phyloP scores from a whole-genome alignment of 2,113 vertebrate genomes.

The Rattus norvegicus region DNA sequence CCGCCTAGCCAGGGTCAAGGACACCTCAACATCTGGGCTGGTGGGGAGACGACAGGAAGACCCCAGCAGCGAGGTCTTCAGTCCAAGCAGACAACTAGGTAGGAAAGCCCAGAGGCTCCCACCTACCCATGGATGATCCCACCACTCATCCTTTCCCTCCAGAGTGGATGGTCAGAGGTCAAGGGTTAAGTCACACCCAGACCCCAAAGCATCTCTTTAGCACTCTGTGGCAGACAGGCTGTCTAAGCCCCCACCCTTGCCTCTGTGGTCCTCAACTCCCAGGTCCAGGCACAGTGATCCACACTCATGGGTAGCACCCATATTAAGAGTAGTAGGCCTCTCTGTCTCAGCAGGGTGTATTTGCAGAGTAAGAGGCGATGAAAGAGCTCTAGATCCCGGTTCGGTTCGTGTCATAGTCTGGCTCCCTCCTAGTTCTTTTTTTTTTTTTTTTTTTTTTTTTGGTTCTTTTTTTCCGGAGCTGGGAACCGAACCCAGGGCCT shows the following conservation, averaged over 20 bases:
- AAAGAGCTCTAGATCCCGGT: background rate
- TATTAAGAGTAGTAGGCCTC: accelerated
- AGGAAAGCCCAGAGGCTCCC: accelerated
- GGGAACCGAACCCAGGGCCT: no score
- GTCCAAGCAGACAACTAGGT: background rate
- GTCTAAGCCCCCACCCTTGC: background rate
- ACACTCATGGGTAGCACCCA: accelerated
- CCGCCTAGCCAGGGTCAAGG: background rate
- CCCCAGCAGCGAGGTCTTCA: background rate
- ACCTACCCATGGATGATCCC: background rate
- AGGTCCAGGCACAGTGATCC: background rate
- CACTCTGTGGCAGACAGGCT: background rate
- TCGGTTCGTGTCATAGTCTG: accelerated
- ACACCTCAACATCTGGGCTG: background rate
- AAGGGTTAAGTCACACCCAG: background rate
- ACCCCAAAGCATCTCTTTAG: background rate
- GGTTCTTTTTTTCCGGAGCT: no score
- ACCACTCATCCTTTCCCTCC: background rate
- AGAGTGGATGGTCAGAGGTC: background rate
- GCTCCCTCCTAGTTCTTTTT: no score
- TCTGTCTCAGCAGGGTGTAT: no score
- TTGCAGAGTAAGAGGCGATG: background rate
- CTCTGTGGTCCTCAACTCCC: background rate
- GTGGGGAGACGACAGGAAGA: background rate
- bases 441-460: no score